Conservation (phyloP, 2,888 invertebrate species). For the Xanthia togata region DNA sequence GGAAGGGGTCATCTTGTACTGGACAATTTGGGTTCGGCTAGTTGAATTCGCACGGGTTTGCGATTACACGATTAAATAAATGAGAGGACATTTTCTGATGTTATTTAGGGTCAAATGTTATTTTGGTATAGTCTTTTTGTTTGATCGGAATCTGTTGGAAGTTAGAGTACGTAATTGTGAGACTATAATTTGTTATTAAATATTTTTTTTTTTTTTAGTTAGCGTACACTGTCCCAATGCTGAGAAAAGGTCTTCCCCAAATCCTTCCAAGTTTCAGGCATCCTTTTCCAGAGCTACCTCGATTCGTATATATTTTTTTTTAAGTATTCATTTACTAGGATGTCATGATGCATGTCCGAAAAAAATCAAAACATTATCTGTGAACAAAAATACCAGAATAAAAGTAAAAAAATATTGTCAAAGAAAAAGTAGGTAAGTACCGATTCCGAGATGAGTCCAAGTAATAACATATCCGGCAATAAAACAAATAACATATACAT, state of each 20-base stretch:
- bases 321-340: too few species aligned
- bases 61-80: slow-evolving; percentile 74
- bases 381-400: too few species aligned
- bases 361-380: too few species aligned
- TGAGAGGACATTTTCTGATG: slow-evolving; percentile 74
- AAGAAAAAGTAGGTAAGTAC: neutral
- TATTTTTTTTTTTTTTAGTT: neutral
- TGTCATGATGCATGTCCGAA: too few species aligned
- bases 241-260: neutral
- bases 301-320: neutral
- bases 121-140: slow-evolving; percentile 32
- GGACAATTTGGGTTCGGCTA: slow-evolving; percentile 54
- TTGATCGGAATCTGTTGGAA: slow-evolving; percentile 31
- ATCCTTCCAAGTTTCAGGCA: neutral
- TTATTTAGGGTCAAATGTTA: slow-evolving; percentile 72
- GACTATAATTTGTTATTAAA: neutral
- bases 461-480: neutral
- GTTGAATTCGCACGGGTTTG: slow-evolving; percentile 82
- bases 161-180: neutral
- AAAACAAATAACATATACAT: slow-evolving; percentile 5
- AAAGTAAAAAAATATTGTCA: too few species aligned
- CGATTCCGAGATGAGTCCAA: neutral
- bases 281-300: neutral
- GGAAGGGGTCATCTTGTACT: slow-evolving; percentile 60
- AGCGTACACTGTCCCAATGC: neutral